Percentiles rank a stretch among this genome's conserved stretches.
These are phyloP conservation scores for Portevinia maculata DNA, from an alignment of 2,888 invertebrate genomes.

Conservation along the genomic window DNA sequence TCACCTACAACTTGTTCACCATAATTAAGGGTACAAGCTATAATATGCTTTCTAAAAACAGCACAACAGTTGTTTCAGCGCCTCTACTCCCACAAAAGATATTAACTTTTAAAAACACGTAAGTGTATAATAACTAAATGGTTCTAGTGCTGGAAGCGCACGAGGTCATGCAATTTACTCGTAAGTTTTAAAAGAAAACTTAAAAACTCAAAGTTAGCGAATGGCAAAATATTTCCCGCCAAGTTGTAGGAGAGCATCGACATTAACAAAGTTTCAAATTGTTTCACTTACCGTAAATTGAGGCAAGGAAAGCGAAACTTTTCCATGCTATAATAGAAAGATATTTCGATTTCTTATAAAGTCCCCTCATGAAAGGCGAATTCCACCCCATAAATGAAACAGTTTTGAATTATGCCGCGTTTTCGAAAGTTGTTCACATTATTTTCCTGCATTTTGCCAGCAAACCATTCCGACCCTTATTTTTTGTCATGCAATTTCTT, in stretches of 20 bases:
- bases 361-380: background rate
- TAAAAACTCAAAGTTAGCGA: slow-evolving; percentile 24
- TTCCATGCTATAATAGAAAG: background rate
- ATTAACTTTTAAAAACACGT: no score
- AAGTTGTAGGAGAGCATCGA: slow-evolving; percentile 11
- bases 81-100: no score
- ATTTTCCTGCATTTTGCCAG: no score
- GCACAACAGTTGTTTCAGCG: no score
- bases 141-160: background rate
- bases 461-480: background rate
- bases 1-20: no score
- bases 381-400: no score
- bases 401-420: slow-evolving; percentile 25
- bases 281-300: slow-evolving; percentile 65
- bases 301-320: slow-evolving; percentile 12
- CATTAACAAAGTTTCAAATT: slow-evolving; percentile 68
- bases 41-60: no score
- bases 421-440: slow-evolving; percentile 59
- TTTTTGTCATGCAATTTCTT: background rate
- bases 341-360: slow-evolving; percentile 17
- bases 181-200: slow-evolving; percentile 45
- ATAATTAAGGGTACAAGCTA: no score
- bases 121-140: background rate
- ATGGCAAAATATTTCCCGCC: slow-evolving; percentile 9
- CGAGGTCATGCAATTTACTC: background rate